Evolutionary conservation across 2,797 vertebrate species (phyloP), one percentile per base, ranked within the genome.

Genomic region (Clamator glandarius): DNA sequence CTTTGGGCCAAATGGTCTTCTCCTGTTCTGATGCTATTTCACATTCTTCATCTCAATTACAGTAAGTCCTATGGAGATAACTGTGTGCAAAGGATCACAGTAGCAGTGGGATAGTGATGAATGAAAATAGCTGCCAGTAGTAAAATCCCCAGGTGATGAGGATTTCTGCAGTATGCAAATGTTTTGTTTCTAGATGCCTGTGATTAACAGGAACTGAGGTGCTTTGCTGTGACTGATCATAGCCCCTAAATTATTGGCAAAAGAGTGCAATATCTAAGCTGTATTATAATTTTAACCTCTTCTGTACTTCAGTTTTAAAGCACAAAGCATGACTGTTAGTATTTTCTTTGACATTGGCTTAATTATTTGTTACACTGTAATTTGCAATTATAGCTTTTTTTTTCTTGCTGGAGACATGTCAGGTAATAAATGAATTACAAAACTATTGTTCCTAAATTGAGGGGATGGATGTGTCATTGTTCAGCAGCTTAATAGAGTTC

Each of bases 31-130:
- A 36, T 78, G 58, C 48, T 55, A 8, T 75, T 93, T 69, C 31
- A 7, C 36, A 51, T 85, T 94, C 61, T 95, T 78, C 68, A 44
- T 93, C 73, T 93, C 84, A 92, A 84, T 86, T 59, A 59, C 48
- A 6, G 24, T 8, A 46, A 62, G 82, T 93, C 87, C 91, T 73
- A 52, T 3, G 51, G 93, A 84, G 91, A 87, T 89, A 91, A 93
- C 89, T 73, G 76, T 12, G 46, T 52, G 79, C 62, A 6, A 8
- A 91, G 82, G 66, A 81, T 51, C 39, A 7, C 25, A 8, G 87
- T 0, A 83, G 76, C 90, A 87, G 79, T 88, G 82, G 84, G 93
- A 50, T 52, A 68, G 67, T 33, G 79, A 88, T 66, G 51, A 41
- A 78, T 28, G 79, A 0, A 3, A 39, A 9, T 11, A 69, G 31